Base-by-base conservation (phyloP, 2,888 invertebrate genomes). In the Stegana nigrithorax region DNA sequence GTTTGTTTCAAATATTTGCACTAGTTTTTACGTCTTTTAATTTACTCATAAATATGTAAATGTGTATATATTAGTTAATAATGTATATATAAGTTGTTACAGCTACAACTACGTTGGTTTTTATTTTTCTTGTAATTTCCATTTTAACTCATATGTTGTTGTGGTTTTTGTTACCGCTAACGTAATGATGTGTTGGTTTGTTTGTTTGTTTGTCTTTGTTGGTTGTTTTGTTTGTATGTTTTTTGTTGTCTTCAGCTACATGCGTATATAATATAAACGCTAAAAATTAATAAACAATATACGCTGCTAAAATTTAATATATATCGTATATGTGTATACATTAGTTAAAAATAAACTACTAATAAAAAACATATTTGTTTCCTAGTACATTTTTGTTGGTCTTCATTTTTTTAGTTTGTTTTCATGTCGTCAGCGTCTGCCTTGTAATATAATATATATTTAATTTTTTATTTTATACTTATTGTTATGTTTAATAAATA, bases 231-330 rank as follows among this genome's bases (percentile, higher is more conserved):
- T 53, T 57, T 59, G 67, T 71, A 62, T 66, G 62, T 68, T 60
- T 56, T 47, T 45, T 68, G 67, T 55, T 69, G 63, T 67, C 55
- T 53, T 32, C 25, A 26, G 12, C 47, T 59, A 36, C 72, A 61
- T 76, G 74, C 74, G 76, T 78, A 74, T 75, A 78, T 78, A 76
- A 72, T 73, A 73, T 74, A 47, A 25, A 47, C 14, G n/a, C 47
- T 47, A 47, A 47, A 17, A 47, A 47, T 23, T 47, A 25, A 17
- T 25, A 47, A 23, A 5, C 25, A n/a, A n/a, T n/a, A 10, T 5
- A 23, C 19, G 21, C 23, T 45, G 10, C n/a, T n/a, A n/a, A 27
- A 55, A 32, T 19, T 19, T 21, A 32, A 55, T n/a, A n/a, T n/a
- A n/a, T n/a, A n/a, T n/a, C n/a, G 36, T 10, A 36, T 36, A 17